Percentiles rank a stretch among this genome's conserved stretches.
Evolutionary conservation across 2,888 invertebrate genomes (phyloP).

Genomic region (Dryadula phaetusa): DNA sequence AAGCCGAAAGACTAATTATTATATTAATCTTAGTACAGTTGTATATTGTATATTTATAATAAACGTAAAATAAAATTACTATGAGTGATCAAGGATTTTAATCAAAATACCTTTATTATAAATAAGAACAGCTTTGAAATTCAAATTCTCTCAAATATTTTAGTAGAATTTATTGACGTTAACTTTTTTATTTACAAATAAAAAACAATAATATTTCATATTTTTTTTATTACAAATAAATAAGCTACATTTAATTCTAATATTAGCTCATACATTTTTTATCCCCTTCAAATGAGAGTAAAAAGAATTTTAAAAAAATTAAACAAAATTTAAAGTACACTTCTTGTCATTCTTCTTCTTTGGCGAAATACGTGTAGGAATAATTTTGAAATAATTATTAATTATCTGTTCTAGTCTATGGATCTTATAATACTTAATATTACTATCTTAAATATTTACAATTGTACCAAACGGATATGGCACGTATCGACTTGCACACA

Average conservation of each 20-base stretch:
- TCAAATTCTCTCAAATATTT: too few relatives aligned
- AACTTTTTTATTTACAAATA: slow-evolving; percentile 24
- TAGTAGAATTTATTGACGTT: neutral
- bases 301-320: slow-evolving; percentile 48
- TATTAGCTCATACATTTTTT: slow-evolving; percentile 57
- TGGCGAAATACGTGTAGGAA: slow-evolving; percentile 52
- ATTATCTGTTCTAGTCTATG: slow-evolving; percentile 25
- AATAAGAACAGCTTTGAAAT: too few relatives aligned
- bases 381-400: slow-evolving; percentile 45
- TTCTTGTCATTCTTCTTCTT: slow-evolving; percentile 50
- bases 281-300: slow-evolving; percentile 46
- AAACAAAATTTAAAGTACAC: slow-evolving; percentile 53
- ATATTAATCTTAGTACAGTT: too few relatives aligned
- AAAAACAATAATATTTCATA: slow-evolving; percentile 45
- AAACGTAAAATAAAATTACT: too few relatives aligned
- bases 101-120: too few relatives aligned
- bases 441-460: slow-evolving; percentile 53
- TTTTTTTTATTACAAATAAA: slow-evolving; percentile 74
- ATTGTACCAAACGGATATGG: slow-evolving; percentile 50
- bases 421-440: slow-evolving; percentile 40
- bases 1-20: too few relatives aligned
- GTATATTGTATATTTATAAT: too few relatives aligned
- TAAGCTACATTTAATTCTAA: slow-evolving; percentile 67
- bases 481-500: slow-evolving; percentile 40
- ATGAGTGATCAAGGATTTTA: too few relatives aligned